phyloP scores from a whole-genome alignment of 2,888 invertebrate genomes.

The Bimastos eiseni region DNA sequence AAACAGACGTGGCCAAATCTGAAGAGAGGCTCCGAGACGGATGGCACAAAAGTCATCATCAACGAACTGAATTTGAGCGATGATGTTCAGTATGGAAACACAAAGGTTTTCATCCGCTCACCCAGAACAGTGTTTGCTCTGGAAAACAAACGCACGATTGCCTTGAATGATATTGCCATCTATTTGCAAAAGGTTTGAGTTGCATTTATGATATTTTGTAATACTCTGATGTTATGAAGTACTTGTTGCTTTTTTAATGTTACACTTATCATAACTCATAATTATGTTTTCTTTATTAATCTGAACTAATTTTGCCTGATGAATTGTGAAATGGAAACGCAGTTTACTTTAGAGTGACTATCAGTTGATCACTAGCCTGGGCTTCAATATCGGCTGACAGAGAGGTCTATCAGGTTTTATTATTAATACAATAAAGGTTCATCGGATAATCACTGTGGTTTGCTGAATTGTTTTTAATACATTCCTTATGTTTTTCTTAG shows the following conservation, averaged over 20 bases:
- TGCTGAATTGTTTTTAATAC: neutral
- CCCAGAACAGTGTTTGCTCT: conserved; percentile 86
- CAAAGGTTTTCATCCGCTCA: conserved; percentile 91
- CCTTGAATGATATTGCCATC: conserved; percentile 87
- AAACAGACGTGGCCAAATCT: conserved; percentile 96
- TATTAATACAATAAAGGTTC: neutral
- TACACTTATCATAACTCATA: neutral
- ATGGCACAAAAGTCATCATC: conserved; percentile 75
- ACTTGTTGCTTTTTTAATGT: neutral
- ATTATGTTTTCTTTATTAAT: neutral
- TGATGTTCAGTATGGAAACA: conserved; percentile 91
- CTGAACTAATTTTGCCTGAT: neutral
- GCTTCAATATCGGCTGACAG: neutral
- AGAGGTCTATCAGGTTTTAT: neutral
- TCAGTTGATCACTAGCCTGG: neutral
- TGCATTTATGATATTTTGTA: neutral
- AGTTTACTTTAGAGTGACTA: neutral
- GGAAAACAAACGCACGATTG: conserved; percentile 81
- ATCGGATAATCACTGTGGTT: neutral
- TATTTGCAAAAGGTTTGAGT: conserved; percentile 84
- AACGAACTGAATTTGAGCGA: conserved; percentile 75
- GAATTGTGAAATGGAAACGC: neutral
- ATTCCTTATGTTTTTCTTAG: conserved; percentile 50
- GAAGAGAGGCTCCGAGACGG: conserved; percentile 75
- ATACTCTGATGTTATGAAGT: neutral